phyloP scores from a whole-genome alignment of 2,113 vertebrate genomes.

The Tetrao urogallus region DNA sequence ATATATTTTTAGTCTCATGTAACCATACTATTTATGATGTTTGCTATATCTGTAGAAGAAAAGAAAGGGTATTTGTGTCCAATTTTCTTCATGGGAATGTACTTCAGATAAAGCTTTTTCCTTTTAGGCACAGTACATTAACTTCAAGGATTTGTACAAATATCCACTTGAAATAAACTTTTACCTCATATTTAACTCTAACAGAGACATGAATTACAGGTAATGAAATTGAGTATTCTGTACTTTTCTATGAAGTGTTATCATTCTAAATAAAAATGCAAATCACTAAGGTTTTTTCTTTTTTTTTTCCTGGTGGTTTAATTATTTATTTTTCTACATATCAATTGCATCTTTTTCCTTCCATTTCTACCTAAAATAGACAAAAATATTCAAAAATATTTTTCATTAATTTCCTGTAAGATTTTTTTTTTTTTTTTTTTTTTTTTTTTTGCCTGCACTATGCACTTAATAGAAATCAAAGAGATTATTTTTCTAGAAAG shows the following conservation, averaged over 20 bases:
- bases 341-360: not conserved
- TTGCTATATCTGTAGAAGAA: not conserved
- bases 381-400: not conserved
- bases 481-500: not conserved
- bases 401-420: not conserved
- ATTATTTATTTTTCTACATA: not conserved
- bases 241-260: not conserved
- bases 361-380: not conserved
- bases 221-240: not conserved
- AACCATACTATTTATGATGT: not conserved
- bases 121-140: not conserved
- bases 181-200: not conserved
- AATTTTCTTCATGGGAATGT: not conserved
- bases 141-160: not conserved
- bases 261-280: not conserved
- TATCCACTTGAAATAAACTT: not conserved
- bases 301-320: not conserved
- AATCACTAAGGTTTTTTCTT: not conserved
- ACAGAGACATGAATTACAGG: not conserved
- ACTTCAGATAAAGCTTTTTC: not conserved
- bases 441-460: not conserved
- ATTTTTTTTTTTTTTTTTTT: not conserved
- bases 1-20: not conserved
- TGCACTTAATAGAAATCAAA: not conserved
- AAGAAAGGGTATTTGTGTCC: not conserved